Base-by-base conservation (phyloP, 2,113 vertebrate genomes). In the Nannobrachium achirus region DNA sequence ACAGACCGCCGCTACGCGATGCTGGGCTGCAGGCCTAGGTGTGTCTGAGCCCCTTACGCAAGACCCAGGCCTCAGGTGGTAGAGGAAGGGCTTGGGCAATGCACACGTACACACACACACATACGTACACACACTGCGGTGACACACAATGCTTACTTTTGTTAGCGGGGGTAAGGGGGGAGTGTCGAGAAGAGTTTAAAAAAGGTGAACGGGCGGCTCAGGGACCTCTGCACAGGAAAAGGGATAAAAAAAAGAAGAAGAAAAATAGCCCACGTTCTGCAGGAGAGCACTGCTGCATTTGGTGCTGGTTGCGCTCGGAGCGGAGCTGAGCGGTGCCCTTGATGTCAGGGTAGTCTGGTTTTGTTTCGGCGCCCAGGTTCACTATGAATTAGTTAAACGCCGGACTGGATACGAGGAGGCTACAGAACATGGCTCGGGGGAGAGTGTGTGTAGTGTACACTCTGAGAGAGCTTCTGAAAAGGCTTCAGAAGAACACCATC, bases 321-420 rank as follows among this genome's bases (percentile, higher is more conserved):
- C 86, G 87, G 83, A 75, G 80, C 71, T 85, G 81, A 85, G 76
- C 63, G 71, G 75, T 80, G 83, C 82, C 89, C 85, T 90, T 88
- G 86, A 90, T 90, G 89, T 89, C 75, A 33, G 79, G 80, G 75
- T n/a, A 63, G 81, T 88, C 83, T 88, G 84, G 73, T 89, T 89
- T 90, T 88, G 89, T 88, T n/a, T 90, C 83, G 80, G 81, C 55
- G 67, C 84, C 83, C n/a, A n/a, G 82, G 81, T 89, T 90, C 83
- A 82, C 84, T 78, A 83, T 89, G 87, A 88, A 90, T 90, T 89
- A 87, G 86, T 88, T 90, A 88, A 90, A 89, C 69, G 80, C 78
- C 74, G 83, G 81, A 87, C 84, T 88, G 85, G 78, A 85, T 87
- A 86, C 78, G 77, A 83, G 84, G 76, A 89, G 87, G 79, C 88